These are phyloP conservation scores for Himalopsyche anomala DNA, from an alignment of 2,888 invertebrate genomes.

Conservation along the genomic window DNA sequence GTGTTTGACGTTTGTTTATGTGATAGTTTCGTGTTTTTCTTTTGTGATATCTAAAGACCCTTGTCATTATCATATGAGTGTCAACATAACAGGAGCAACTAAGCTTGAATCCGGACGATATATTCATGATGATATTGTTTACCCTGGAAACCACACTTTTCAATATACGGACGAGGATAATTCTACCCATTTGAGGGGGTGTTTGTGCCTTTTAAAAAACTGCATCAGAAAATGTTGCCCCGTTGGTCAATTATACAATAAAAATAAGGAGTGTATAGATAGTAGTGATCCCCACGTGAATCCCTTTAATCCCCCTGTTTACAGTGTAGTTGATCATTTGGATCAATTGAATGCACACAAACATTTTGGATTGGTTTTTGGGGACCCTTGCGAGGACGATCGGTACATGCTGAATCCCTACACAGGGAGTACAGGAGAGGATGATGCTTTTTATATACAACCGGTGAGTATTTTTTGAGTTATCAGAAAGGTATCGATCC, in stretches of 20 bases:
- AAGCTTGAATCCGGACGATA: constrained; percentile 69
- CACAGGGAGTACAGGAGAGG: neutral
- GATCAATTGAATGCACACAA: constrained; percentile 12
- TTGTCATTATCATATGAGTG: constrained; percentile 49
- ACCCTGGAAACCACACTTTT: constrained; percentile 66
- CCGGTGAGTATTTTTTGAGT: constrained; percentile 42
- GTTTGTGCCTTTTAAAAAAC: constrained; percentile 69
- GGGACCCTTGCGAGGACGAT: constrained; percentile 49
- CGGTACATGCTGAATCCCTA: constrained; percentile 53
- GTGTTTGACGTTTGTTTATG: neutral
- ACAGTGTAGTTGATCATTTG: neutral
- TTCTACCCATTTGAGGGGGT: constrained; percentile 69
- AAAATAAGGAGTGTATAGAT: constrained; percentile 32
- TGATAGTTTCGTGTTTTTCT: neutral
- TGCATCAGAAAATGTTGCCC: constrained; percentile 72
- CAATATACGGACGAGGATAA: constrained; percentile 24
- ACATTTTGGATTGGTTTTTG: constrained; percentile 51
- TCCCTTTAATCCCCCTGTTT: constrained; percentile 51
- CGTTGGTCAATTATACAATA: constrained; percentile 29
- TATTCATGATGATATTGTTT: constrained; percentile 68
- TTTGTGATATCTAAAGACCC: neutral
- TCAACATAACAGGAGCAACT: constrained; percentile 68
- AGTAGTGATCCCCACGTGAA: constrained; percentile 40
- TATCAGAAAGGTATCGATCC: too few species aligned
- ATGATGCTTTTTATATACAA: constrained; percentile 52